A percentile compares a stretch with the other conserved stretches of the same genome.
These are phyloP conservation scores for Grammomys dolichurus DNA, from an alignment of 2,113 vertebrate genomes.

Conservation along the genomic window DNA sequence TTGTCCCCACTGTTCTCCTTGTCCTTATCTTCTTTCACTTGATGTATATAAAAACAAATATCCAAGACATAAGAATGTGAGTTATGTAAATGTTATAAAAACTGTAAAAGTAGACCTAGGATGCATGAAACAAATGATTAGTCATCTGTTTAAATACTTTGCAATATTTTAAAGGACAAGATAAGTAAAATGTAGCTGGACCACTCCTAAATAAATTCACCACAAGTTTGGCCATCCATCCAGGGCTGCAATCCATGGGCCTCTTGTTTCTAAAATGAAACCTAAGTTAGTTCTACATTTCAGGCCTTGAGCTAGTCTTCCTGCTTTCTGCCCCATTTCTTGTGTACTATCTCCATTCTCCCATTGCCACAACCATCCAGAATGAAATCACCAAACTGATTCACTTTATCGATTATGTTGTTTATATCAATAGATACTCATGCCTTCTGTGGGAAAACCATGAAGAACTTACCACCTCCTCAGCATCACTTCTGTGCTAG, in stretches of 20 bases:
- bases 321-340: not conserved
- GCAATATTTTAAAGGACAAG: not conserved
- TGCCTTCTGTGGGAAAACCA: not conserved
- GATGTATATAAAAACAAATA: conserved; percentile 6
- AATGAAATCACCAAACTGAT: not conserved
- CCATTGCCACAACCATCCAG: not conserved
- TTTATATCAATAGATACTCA: not conserved
- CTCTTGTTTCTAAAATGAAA: not conserved
- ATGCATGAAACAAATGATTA: not conserved
- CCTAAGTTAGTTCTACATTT: conserved; percentile 7
- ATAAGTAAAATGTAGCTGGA: not conserved
- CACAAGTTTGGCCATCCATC: not conserved
- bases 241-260: not conserved
- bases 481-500: not conserved
- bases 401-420: not conserved
- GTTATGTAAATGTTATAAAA: conserved; percentile 8
- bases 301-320: not conserved
- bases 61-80: not conserved
- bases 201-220: not conserved
- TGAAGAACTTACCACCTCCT: not conserved
- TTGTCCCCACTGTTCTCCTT: not conserved
- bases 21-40: not conserved
- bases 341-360: not conserved
- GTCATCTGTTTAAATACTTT: not conserved
- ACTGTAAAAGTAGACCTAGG: not conserved